Base-by-base conservation (phyloP, 2,113 vertebrate species). In the Rhea americana region DNA sequence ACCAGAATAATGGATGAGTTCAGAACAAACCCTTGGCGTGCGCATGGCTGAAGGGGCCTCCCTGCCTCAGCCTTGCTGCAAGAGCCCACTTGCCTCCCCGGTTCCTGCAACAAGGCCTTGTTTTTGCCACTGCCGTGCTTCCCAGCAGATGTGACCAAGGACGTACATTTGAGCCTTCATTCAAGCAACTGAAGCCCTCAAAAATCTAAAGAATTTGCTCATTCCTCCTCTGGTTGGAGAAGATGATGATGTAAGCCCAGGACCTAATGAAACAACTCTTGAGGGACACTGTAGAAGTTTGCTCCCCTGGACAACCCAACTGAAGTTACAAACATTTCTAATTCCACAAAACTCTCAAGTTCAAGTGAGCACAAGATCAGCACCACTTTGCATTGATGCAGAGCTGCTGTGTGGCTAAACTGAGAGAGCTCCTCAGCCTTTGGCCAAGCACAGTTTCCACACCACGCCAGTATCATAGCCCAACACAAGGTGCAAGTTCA, bases 371-470 rank as follows among this genome's bases (percentile, higher is more conserved):
- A 9, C 19, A 85, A 87, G 77, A 30, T 5, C 61, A 56, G 19
- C 1, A 1, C 35, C 2, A 4, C 37, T 76, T 39, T 47, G 24
- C 8, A 2, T 12, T 18, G 41, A 45, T 17, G 39, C 63, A 43
- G 30, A 45, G 0, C 47, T 82, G 35, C 47, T 48, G 30, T 0
- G 0, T 1, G 3, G 32, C 22, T 59, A 59, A 30, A 26, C 9
- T 24, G 55, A 21, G 6, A 1, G 43, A 45, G 30, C 41, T 19
- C 30, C 43, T 47, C 41, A 32, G 26, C 66, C 28, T 35, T 9
- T 22, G 59, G 59, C n/a, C 28, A 62, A 62, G 59, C 66, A 45
- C 8, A 47, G 45, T 47, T 47, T 18, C 45, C 45, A 47, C 16
- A 47, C 16, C 45, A 47, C 5, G 45, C 45, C 43, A 45, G 43